phyloP scores from a whole-genome alignment of 2,888 invertebrate species.

The Melanargia galathea region DNA sequence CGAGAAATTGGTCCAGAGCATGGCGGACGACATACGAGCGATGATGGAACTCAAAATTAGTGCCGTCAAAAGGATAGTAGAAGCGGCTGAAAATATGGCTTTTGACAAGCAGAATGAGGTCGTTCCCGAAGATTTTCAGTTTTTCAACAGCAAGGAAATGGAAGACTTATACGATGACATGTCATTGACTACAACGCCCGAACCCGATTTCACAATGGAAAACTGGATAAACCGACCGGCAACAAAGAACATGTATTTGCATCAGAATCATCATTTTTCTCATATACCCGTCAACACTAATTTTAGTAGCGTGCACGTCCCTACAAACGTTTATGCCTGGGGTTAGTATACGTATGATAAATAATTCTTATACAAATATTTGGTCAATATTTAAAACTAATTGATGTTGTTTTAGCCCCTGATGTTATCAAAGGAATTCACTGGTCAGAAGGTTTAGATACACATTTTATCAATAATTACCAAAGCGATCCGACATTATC shows the following conservation, averaged over 20 bases:
- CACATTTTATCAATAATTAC: slow-evolving; percentile 93
- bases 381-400: neutral
- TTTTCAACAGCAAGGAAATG: slow-evolving; percentile 88
- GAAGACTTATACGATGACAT: slow-evolving; percentile 80
- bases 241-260: slow-evolving; percentile 84
- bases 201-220: slow-evolving; percentile 77
- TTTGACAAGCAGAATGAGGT: slow-evolving; percentile 79
- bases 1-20: slow-evolving; percentile 89
- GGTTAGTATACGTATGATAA: slow-evolving; percentile 78
- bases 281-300: slow-evolving; percentile 89
- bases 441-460: slow-evolving; percentile 97
- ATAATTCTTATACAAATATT: neutral
- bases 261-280: slow-evolving; percentile 89
- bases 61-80: slow-evolving; percentile 93
- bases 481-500: slow-evolving; percentile 92
- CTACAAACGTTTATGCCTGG: slow-evolving; percentile 96
- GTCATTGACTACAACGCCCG: slow-evolving; percentile 75
- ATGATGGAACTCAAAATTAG: slow-evolving; percentile 95
- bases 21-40: slow-evolving; percentile 91
- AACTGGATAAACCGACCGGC: slow-evolving; percentile 80
- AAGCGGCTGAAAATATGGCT: slow-evolving; percentile 92
- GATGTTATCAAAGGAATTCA: slow-evolving; percentile 95
- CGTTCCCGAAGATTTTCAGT: slow-evolving; percentile 84
- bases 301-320: slow-evolving; percentile 95
- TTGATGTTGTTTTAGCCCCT: slow-evolving; percentile 80